These are phyloP conservation scores for Tanytarsus gracilentus DNA, from an alignment of 2,888 invertebrate genomes.

Conservation along the genomic window DNA sequence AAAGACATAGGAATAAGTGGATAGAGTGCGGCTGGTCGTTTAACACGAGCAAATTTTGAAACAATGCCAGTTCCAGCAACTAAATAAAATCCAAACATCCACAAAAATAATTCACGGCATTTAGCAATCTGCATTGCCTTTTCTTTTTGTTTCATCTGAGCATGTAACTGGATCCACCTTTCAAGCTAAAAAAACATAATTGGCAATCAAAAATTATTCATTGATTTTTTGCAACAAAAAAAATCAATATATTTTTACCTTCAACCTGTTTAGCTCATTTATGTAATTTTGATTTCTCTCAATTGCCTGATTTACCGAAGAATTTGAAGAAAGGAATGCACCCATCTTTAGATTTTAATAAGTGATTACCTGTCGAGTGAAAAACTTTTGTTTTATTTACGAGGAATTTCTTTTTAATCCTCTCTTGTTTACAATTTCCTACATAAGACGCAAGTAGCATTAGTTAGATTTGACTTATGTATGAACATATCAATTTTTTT, in stretches of 20 bases:
- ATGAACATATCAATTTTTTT: no score
- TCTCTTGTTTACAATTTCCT: no score
- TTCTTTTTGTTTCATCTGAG: conserved; percentile 66
- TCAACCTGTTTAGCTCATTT: conserved; percentile 18
- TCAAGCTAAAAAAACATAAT: conserved; percentile 58
- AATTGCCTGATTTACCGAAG: conserved; percentile 30
- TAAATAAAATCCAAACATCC: conserved; percentile 59
- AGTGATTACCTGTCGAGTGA: no score
- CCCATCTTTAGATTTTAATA: no score
- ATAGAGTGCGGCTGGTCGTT: conserved; percentile 50
- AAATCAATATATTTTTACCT: background rate
- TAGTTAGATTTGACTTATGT: no score
- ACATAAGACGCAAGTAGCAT: no score
- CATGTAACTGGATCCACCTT: conserved; percentile 70
- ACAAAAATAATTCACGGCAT: conserved; percentile 62
- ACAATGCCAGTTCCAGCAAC: conserved; percentile 47
- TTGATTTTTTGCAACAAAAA: background rate
- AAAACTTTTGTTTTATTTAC: no score
- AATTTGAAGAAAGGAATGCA: conserved; percentile 28
- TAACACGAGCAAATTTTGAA: conserved; percentile 52
- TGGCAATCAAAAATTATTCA: no score
- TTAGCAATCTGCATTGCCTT: conserved; percentile 62
- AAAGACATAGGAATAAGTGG: conserved; percentile 66
- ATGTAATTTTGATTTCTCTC: conserved; percentile 33
- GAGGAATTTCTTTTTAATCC: no score